These are phyloP conservation scores for Dasyurus viverrinus DNA, from an alignment of 2,113 vertebrate species.

Conservation along the genomic window DNA sequence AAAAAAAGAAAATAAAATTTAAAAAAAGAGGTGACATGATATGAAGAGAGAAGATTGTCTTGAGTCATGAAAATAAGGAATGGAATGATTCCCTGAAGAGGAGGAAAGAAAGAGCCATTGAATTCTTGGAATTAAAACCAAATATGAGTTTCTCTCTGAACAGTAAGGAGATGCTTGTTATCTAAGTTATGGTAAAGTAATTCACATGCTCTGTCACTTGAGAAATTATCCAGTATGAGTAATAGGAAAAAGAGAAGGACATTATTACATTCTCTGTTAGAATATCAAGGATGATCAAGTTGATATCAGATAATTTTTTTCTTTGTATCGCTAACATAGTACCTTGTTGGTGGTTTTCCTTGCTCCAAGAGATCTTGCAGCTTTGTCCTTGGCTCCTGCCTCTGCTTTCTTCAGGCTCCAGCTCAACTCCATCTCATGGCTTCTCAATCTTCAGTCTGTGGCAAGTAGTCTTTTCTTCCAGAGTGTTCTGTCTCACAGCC, in stretches of 20 bases:
- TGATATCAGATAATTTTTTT: background rate
- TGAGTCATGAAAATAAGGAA: background rate
- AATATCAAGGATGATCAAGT: background rate
- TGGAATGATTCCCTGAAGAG: background rate
- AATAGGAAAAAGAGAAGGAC: background rate
- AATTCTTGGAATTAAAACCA: background rate
- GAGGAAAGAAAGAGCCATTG: background rate
- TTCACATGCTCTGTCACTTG: background rate
- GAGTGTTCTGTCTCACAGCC: no score
- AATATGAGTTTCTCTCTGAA: background rate
- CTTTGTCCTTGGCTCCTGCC: no score
- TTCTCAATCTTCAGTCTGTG: no score
- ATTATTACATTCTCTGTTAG: background rate
- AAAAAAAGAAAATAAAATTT: no score
- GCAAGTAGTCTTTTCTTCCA: no score
- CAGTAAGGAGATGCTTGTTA: background rate
- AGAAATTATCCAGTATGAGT: background rate
- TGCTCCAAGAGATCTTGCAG: no score
- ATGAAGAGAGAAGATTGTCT: no score
- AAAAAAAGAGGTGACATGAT: no score
- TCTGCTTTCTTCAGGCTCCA: no score
- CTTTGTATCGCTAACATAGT: slow-evolving; percentile 34
- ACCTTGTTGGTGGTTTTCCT: no score
- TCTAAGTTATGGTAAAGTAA: no score
- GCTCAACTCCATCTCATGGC: no score